A percentile compares a stretch with the other conserved stretches of the same genome.
Conservation (phyloP, 2,888 invertebrate genomes). For the Ophion costatus region DNA sequence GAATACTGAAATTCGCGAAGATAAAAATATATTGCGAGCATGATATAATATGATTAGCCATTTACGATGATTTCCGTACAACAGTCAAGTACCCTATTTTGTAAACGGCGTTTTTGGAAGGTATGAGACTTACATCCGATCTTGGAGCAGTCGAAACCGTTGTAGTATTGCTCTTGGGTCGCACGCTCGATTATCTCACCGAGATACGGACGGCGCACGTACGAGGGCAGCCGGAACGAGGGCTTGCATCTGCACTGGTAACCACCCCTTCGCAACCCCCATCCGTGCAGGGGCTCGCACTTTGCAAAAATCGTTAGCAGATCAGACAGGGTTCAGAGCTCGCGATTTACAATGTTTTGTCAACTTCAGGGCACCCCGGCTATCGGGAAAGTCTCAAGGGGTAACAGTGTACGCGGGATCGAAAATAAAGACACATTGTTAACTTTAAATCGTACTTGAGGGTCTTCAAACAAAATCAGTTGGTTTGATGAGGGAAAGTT, state of each 20-base stretch:
- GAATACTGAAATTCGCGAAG: too few species aligned
- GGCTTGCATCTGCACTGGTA: conserved; percentile 97
- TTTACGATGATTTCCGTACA: too few species aligned
- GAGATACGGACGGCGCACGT: conserved; percentile 94
- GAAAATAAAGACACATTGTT: too few species aligned
- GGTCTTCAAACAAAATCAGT: too few species aligned
- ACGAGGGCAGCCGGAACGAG: conserved; percentile 93
- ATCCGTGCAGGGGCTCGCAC: conserved; percentile 98
- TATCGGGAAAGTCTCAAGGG: too few species aligned
- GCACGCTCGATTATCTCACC: conserved; percentile 97
- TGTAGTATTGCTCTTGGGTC: conserved; percentile 96
- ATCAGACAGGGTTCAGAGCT: too few species aligned
- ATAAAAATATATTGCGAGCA: too few species aligned
- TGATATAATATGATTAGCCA: neutral
- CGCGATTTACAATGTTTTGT: too few species aligned
- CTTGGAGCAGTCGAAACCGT: conserved; percentile 94
- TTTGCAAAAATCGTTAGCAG: conserved; percentile 79
- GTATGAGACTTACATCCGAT: conserved; percentile 92
- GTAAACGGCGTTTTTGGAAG: neutral
- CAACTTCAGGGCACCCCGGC: too few species aligned
- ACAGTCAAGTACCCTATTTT: neutral
- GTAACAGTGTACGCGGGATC: too few species aligned
- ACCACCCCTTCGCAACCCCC: conserved; percentile 97
- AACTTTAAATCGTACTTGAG: too few species aligned
- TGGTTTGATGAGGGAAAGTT: too few species aligned